phyloP scores from a whole-genome alignment of 2,888 invertebrate species.

The Thymelicus lineola region DNA sequence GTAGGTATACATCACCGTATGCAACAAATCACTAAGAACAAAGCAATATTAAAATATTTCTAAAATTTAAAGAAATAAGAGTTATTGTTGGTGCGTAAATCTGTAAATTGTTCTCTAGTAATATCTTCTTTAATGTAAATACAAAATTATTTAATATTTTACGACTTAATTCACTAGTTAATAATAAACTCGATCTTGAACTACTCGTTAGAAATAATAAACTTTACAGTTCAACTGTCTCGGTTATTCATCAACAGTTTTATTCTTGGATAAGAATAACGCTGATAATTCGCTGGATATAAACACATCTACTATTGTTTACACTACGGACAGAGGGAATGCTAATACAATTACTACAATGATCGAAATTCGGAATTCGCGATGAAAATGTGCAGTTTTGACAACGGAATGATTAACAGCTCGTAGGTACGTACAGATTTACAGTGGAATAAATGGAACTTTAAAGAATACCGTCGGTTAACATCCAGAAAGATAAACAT shows the following conservation, averaged over 20 bases:
- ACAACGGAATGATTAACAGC: slow-evolving; percentile 40
- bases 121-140: too few relatives aligned
- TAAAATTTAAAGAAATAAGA: background rate
- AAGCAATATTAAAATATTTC: slow-evolving; percentile 3
- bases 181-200: slow-evolving; percentile 31
- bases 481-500: slow-evolving; percentile 73
- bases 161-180: background rate
- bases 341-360: slow-evolving; percentile 18
- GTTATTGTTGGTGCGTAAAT: background rate
- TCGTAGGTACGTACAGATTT: slow-evolving; percentile 59
- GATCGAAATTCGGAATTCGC: slow-evolving; percentile 24
- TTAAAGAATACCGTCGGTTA: slow-evolving; percentile 66
- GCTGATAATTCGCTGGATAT: slow-evolving; percentile 40
- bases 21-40: slow-evolving; percentile 19
- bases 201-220: slow-evolving; percentile 21
- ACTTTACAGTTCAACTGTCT: slow-evolving; percentile 28
- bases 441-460: slow-evolving; percentile 62
- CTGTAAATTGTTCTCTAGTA: too few relatives aligned
- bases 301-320: slow-evolving; percentile 44
- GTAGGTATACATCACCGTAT: slow-evolving; percentile 23
- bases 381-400: slow-evolving; percentile 40
- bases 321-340: slow-evolving; percentile 22
- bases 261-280: slow-evolving; percentile 39
- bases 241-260: slow-evolving; percentile 29
- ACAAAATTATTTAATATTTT: too few relatives aligned